phyloP scores from a whole-genome alignment of 2,113 vertebrate species.

The Brachyhypopomus gauderio region DNA sequence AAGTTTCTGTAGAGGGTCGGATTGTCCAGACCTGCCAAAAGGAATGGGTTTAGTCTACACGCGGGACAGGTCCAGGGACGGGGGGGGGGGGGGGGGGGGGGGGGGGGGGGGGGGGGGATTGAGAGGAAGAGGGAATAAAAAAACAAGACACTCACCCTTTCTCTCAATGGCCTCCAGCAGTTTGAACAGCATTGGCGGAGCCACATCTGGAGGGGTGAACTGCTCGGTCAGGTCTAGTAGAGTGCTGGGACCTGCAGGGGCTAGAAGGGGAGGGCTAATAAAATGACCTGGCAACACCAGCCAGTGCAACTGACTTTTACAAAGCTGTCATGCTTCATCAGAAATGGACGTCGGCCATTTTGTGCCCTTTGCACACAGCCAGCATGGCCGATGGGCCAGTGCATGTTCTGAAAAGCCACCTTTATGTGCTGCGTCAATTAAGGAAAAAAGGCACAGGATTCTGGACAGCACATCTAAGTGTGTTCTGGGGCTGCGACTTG shows the following conservation, averaged over 20 bases:
- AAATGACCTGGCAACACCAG: conserved; percentile 6
- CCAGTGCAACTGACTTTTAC: background rate
- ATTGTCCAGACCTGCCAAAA: conserved; percentile 85
- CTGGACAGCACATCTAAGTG: background rate
- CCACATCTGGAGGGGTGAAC: conserved; percentile 84
- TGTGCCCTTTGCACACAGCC: conserved; percentile 12
- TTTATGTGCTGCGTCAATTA: conserved; percentile 19
- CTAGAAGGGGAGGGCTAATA: conserved; percentile 48
- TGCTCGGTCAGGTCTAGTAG: conserved; percentile 89
- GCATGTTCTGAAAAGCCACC: background rate
- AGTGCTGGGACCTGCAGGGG: conserved; percentile 71
- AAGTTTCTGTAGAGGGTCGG: conserved; percentile 87
- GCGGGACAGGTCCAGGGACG: background rate
- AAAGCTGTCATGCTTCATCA: conserved; percentile 31
- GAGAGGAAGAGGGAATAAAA: background rate
- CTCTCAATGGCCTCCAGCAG: conserved; percentile 90
- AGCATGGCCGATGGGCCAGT: background rate
- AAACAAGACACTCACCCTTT: conserved; percentile 80
- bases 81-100: background rate
- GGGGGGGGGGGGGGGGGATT: background rate
- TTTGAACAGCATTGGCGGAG: conserved; percentile 83
- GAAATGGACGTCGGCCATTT: conserved; percentile 1
- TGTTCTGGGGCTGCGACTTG: background rate
- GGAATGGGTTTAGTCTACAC: background rate
- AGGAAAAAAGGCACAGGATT: background rate